Evolutionary conservation across 1,140 invertebrate species (phyloP).

Genomic region (Drosophila navojoa): DNA sequence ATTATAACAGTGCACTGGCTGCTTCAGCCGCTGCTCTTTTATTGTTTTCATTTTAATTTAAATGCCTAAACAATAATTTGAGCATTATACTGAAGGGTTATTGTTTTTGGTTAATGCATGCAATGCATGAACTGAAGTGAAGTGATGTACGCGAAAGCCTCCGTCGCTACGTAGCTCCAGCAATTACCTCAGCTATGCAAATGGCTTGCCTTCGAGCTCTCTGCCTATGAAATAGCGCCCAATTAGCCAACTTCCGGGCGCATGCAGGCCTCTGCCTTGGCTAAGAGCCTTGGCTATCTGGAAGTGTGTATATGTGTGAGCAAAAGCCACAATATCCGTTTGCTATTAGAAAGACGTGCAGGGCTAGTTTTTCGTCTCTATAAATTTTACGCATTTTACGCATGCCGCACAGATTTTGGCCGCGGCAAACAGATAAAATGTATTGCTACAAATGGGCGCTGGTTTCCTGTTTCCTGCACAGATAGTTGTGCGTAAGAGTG

Average conservation of each 20-base stretch:
- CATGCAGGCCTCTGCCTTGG: not conserved
- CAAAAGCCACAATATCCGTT: slow-evolving; percentile 79
- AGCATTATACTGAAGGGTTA: slow-evolving; percentile 71
- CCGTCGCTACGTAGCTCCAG: slow-evolving; percentile 10
- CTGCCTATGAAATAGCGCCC: slow-evolving; percentile 29
- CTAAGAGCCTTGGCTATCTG: slow-evolving; percentile 19
- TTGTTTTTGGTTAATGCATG: slow-evolving; percentile 79
- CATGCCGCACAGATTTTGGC: slow-evolving; percentile 46
- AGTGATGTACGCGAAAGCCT: slow-evolving; percentile 45
- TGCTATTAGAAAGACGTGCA: slow-evolving; percentile 61
- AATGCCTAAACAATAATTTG: slow-evolving; percentile 81
- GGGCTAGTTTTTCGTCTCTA: slow-evolving; percentile 45
- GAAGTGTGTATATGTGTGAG: slow-evolving; percentile 48
- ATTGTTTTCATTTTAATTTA: slow-evolving; percentile 78
- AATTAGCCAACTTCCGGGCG: slow-evolving; percentile 67
- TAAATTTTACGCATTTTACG: slow-evolving; percentile 69
- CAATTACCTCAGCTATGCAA: slow-evolving; percentile 46
- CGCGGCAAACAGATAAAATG: slow-evolving; percentile 51
- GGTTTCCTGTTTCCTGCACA: slow-evolving; percentile 71
- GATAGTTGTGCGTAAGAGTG: slow-evolving; percentile 42
- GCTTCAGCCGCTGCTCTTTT: slow-evolving; percentile 60
- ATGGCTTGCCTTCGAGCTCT: not conserved
- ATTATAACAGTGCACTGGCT: slow-evolving; percentile 71
- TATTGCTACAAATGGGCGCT: slow-evolving; percentile 72
- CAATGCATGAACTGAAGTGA: slow-evolving; percentile 41